Evolutionary conservation across 2,797 vertebrate species (phyloP), one percentile per base, ranked within the genome.

Genomic region (Strix occidentalis): DNA sequence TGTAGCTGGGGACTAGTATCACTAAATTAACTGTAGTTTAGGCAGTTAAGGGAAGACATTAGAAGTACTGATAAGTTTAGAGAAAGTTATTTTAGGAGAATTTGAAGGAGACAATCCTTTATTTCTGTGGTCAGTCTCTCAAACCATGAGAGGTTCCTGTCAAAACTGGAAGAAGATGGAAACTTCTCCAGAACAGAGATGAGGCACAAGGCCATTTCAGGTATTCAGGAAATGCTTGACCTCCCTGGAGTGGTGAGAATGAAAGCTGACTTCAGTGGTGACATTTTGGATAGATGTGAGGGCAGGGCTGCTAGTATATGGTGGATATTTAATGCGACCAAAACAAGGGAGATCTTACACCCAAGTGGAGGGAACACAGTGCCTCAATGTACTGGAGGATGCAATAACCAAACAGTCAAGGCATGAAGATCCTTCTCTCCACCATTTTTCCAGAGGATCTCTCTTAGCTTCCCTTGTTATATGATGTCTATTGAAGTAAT

Each of bases 71-170:
- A 10, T 71, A 43, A 46, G 18, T 41, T 86, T 16, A 74, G 68
- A 43, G 48, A 24, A 69, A 70, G 18, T 43, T 79, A 17, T 41
- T 80, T 63, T 57, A 68, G 60, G 25, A 57, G 48, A 81, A 69
- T 65, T 85, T 0, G 0, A 68, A 82, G 46, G 20, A 50, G 11
- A 10, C 0, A 0, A 5, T 71, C 29, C 18, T 68, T 76, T 83
- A 14, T 80, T 85, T 79, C 23, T 5, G 1, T 25, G 29, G 21
- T 64, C 12, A 1, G 6, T 33, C 43, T 48, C 65, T 66, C 60
- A 80, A 56, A 50, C 5, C 4, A 0, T 39, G 48, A 43, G 29
- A 72, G 5, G 7, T 84, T 88, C 35, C 56, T 51, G 63, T 56
- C 37, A 56, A 86, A 95, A 72, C 54, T 28, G 35, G 26, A 81